These are phyloP conservation scores for Odontamblyopus lacepedii DNA, from an alignment of 2,797 vertebrate species.

Conservation along the genomic window DNA sequence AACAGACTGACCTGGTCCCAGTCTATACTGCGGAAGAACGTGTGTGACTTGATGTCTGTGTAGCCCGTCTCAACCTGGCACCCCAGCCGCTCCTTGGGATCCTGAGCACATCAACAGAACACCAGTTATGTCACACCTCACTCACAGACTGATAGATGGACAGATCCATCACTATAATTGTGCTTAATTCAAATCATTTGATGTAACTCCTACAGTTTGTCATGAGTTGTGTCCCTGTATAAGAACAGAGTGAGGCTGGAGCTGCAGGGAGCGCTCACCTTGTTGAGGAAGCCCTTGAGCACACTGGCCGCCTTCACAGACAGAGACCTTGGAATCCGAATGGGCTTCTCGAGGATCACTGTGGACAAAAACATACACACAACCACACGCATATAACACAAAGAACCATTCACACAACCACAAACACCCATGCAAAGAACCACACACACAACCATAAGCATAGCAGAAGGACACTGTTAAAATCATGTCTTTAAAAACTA, in stretches of 20 bases:
- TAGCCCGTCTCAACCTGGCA: slow-evolving; percentile 94
- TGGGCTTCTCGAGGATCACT: slow-evolving; percentile 98
- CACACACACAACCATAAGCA: no score
- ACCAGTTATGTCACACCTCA: slow-evolving; percentile 1
- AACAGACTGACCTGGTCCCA: slow-evolving; percentile 92
- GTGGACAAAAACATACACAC: slow-evolving; percentile 28
- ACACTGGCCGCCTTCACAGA: slow-evolving; percentile 98
- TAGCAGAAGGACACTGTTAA: no score
- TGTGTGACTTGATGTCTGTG: slow-evolving; percentile 95
- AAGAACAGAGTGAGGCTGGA: no score
- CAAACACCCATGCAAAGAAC: background rate
- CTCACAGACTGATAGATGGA: no score
- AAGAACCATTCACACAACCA: background rate
- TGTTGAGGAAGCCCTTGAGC: slow-evolving; percentile 98
- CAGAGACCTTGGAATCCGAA: slow-evolving; percentile 96
- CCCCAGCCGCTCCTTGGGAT: slow-evolving; percentile 96
- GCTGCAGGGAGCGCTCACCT: slow-evolving; percentile 76
- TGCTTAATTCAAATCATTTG: no score
- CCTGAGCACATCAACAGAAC: slow-evolving; percentile 76
- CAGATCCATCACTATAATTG: no score
- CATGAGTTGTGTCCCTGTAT: no score
- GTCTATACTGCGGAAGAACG: slow-evolving; percentile 98
- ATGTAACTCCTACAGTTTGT: no score
- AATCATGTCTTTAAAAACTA: no score
- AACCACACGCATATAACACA: background rate